phyloP scores from a whole-genome alignment of 2,888 invertebrate genomes.

The Tortrix viridana region DNA sequence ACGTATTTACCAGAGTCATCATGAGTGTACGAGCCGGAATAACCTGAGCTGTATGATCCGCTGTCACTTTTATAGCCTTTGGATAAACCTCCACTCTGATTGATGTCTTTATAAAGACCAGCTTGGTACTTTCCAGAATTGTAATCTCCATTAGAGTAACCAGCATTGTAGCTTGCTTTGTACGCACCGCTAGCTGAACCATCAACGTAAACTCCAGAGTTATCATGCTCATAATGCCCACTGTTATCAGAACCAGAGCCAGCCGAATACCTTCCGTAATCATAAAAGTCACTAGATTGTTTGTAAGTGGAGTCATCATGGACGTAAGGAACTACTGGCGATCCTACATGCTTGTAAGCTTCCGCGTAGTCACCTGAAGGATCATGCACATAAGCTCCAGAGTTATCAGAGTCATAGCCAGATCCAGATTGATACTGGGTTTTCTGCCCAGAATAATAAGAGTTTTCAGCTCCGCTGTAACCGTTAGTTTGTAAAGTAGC shows the following conservation, averaged over 20 bases:
- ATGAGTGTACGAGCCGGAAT: slow-evolving; percentile 56
- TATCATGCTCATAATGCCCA: slow-evolving; percentile 60
- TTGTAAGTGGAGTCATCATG: slow-evolving; percentile 64
- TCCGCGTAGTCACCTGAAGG: slow-evolving; percentile 74
- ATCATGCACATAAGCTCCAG: slow-evolving; percentile 78
- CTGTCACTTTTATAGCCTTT: slow-evolving; percentile 39
- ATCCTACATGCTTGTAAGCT: slow-evolving; percentile 71
- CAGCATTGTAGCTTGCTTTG: slow-evolving; percentile 38
- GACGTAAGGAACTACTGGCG: slow-evolving; percentile 66
- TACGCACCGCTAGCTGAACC: slow-evolving; percentile 47
- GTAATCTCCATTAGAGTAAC: slow-evolving; percentile 29
- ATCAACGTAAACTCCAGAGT: slow-evolving; percentile 58
- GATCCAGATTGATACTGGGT: slow-evolving; percentile 50
- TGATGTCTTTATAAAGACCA: slow-evolving; percentile 38
- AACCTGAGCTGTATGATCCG: slow-evolving; percentile 51
- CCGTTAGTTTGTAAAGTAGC: slow-evolving; percentile 39
- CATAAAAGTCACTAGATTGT: slow-evolving; percentile 58
- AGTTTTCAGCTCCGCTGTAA: slow-evolving; percentile 32
- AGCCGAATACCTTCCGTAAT: slow-evolving; percentile 57
- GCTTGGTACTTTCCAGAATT: slow-evolving; percentile 39
- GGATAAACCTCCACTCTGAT: slow-evolving; percentile 31
- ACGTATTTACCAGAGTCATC: slow-evolving; percentile 63
- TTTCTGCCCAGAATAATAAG: slow-evolving; percentile 35
- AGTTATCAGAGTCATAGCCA: slow-evolving; percentile 60
- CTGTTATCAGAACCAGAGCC: slow-evolving; percentile 50